Percentiles rank a stretch among this genome's conserved stretches.
Conservation (phyloP, 2,888 invertebrate species). For the Chelonus formosanus region DNA sequence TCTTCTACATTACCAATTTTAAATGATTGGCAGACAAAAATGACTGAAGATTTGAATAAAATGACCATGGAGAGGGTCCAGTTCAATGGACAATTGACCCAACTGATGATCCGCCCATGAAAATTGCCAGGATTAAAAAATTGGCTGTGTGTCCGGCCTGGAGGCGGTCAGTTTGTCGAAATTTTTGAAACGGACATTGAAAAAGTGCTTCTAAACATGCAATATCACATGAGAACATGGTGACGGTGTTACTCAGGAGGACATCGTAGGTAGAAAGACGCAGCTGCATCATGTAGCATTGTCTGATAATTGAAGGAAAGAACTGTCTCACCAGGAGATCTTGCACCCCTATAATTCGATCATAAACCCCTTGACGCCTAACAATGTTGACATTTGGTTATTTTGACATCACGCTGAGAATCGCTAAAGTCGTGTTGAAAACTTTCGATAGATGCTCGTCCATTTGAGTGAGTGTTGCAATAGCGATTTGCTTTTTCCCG, state of each 20-base stretch:
- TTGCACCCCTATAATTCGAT: constrained; percentile 61
- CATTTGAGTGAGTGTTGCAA: constrained; percentile 15
- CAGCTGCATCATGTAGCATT: constrained; percentile 54
- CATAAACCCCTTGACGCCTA: constrained; percentile 62
- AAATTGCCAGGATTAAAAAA: constrained; percentile 49
- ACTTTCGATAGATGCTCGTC: background rate
- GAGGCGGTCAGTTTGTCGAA: constrained; percentile 42
- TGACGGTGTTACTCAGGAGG: constrained; percentile 22
- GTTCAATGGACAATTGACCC: constrained; percentile 19
- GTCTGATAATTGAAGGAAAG: constrained; percentile 60
- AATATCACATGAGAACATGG: constrained; percentile 5
- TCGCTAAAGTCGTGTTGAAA: constrained; percentile 17
- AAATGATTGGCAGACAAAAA: no score
- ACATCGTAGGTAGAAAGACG: constrained; percentile 37
- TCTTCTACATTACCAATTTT: no score
- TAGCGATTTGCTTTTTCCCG: constrained; percentile 32
- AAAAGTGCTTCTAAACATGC: constrained; percentile 14
- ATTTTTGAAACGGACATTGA: constrained; percentile 30
- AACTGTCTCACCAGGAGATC: constrained; percentile 51
- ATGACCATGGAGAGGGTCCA: constrained; percentile 26
- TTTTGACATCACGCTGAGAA: constrained; percentile 62
- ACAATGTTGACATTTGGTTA: constrained; percentile 64
- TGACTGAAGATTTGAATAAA: constrained; percentile 1
- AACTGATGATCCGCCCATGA: constrained; percentile 32
- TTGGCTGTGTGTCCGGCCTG: constrained; percentile 47